Evolutionary conservation across 2,113 vertebrate genomes (phyloP).

Genomic region (Alouatta palliata): DNA sequence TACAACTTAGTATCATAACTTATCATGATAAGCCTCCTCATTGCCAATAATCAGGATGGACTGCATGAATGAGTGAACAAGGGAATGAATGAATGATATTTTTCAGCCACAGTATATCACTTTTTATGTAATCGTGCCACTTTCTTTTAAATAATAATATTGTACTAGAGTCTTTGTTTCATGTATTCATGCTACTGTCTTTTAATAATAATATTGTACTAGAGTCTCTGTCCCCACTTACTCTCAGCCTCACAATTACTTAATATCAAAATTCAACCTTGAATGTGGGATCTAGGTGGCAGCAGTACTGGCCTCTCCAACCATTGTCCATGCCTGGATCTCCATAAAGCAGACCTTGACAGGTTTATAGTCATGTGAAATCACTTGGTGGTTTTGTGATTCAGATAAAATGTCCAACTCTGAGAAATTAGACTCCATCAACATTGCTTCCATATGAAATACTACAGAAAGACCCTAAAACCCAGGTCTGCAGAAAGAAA

Average conservation of each 20-base stretch:
- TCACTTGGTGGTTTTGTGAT: slow-evolving; percentile 18
- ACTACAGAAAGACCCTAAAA: neutral
- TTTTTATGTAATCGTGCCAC: neutral
- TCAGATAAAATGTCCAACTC: neutral
- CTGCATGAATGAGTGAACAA: neutral
- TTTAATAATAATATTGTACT: neutral
- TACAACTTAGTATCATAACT: neutral
- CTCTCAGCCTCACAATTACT: neutral
- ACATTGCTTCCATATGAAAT: slow-evolving; percentile 12
- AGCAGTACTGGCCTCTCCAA: neutral
- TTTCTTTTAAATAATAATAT: too few relatives aligned
- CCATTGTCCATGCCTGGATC: neutral
- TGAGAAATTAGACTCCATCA: neutral
- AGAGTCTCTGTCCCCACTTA: neutral
- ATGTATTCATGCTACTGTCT: neutral
- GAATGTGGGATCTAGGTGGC: neutral
- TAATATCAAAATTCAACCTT: neutral
- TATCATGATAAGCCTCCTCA: neutral
- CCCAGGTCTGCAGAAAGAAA: neutral
- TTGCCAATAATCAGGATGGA: neutral
- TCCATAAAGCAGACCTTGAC: slow-evolving; percentile 21
- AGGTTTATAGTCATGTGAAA: slow-evolving; percentile 40
- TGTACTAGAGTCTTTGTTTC: neutral
- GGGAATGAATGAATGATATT: neutral
- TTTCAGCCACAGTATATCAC: neutral